Evolutionary conservation across 2,797 vertebrate genomes (phyloP), one percentile per base, ranked within the genome.

Genomic region (Cryptoprocta ferox): DNA sequence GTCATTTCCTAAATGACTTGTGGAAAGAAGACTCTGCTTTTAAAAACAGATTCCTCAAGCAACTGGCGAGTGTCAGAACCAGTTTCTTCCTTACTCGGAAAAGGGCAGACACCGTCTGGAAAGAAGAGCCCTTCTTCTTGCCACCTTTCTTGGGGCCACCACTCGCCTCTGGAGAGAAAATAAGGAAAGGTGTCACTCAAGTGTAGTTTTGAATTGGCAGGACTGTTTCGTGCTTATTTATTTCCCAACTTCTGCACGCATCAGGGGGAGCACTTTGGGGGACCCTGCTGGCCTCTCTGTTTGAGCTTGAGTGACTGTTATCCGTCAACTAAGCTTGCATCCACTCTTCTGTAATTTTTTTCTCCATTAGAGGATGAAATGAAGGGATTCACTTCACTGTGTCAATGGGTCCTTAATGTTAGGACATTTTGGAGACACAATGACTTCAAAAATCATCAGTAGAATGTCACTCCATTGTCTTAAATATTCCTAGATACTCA

Each of bases 101-200:
- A 85, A 99, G 98, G 91, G 98, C 98, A 96, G 99, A 99, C 56
- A 99, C 99, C 0, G 99, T 99, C 98, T 99, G 98, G 97, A 99
- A 99, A 53, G 98, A 99, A 45, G 97, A 97, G 0, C 98, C 98
- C 95, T 99, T 99, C 98, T 99, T 99, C 95, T 99, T 99, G 45
- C 94, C 65, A 35, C 94, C 98, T 91, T 98, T 98, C 97, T 98
- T 98, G 21, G 35, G 68, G 32, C 68, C 92, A 3, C 92, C 97
- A 56, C 94, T 71, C 14, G 83, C 96, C 89, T 98, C 98, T 98
- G 87, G 42, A 53, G 28, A 56, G 71, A 95, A 95, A 65, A 75
- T 70, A 50, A 70, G 45, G 42, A 80, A 82, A 65, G 11, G 0
- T 21, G 3, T 59, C 16, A 91, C 71, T 84, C 70, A 85, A 50